These are phyloP conservation scores for Dendroctonus ponderosae DNA, from an alignment of 1,140 invertebrate genomes.

Conservation along the genomic window DNA sequence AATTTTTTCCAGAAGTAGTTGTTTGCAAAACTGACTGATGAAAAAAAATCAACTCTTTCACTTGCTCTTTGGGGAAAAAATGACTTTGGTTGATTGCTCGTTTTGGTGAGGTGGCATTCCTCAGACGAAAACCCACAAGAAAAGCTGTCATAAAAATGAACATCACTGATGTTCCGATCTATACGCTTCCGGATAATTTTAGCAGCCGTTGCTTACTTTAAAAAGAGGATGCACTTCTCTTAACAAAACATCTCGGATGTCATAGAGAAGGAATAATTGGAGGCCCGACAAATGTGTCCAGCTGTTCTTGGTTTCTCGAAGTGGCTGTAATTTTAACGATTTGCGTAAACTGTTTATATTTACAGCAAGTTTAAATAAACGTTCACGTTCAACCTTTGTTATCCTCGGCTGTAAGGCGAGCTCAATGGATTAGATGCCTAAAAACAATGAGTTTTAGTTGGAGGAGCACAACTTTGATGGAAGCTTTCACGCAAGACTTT, in stretches of 20 bases:
- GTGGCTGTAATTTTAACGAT: conserved; percentile 20
- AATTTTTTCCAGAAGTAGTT: too few species aligned
- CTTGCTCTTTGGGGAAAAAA: too few species aligned
- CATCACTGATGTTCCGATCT: conserved; percentile 7
- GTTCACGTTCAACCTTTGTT: conserved; percentile 2
- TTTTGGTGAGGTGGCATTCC: too few species aligned
- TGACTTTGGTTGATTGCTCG: too few species aligned
- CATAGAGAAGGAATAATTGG: conserved; percentile 27
- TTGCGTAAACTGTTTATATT: conserved; percentile 30
- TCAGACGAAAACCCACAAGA: too few species aligned
- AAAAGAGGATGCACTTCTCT: conserved; percentile 28
- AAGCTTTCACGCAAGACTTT: too few species aligned
- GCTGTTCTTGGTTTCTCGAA: conserved; percentile 24
- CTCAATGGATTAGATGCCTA: background rate
- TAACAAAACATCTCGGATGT: conserved; percentile 33
- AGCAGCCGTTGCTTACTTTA: conserved; percentile 5
- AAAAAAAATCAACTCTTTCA: too few species aligned
- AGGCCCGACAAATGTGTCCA: conserved; percentile 28
- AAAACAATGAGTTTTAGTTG: too few species aligned
- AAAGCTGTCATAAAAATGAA: conserved; percentile 14
- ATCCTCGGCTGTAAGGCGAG: background rate
- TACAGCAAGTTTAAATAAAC: conserved; percentile 26
- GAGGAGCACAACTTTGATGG: too few species aligned
- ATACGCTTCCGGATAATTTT: conserved; percentile 29
- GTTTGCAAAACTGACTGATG: too few species aligned